These are phyloP conservation scores for Scomberomorus guttatus DNA, from an alignment of 2,797 vertebrate species.

Conservation along the genomic window DNA sequence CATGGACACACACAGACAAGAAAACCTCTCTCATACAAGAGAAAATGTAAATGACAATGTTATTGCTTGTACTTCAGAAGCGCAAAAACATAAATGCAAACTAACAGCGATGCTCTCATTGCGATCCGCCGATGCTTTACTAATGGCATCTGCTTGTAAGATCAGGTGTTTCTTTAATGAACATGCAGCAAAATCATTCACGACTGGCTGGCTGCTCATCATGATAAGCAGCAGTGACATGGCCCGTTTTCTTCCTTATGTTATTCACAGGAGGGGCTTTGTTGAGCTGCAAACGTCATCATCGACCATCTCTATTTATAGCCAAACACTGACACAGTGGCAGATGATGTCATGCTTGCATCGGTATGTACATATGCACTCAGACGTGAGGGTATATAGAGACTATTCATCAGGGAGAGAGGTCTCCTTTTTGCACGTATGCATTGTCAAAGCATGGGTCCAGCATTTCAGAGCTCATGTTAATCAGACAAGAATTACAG, in stretches of 20 bases:
- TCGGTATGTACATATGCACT: conserved; percentile 7
- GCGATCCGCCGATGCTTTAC: conserved; percentile 26
- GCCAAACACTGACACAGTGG: conserved; percentile 50
- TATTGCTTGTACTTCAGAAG: not conserved
- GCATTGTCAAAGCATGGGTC: conserved; percentile 40
- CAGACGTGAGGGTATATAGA: not conserved
- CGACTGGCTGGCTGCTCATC: conserved; percentile 65
- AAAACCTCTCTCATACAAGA: not conserved
- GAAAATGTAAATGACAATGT: not conserved
- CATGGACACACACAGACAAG: not conserved
- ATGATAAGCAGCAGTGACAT: conserved; percentile 71
- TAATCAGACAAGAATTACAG: conserved; percentile 53
- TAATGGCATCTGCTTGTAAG: conserved; percentile 64
- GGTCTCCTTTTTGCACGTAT: conserved; percentile 14
- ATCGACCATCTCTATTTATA: conserved; percentile 74
- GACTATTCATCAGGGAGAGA: conserved; percentile 35
- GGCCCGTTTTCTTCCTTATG: conserved; percentile 70
- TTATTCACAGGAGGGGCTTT: conserved; percentile 54
- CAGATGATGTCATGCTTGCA: conserved; percentile 68
- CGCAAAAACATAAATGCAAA: conserved; percentile 14
- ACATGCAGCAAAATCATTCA: conserved; percentile 53
- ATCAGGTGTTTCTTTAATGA: conserved; percentile 77
- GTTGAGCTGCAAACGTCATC: conserved; percentile 56
- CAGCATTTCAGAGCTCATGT: conserved; percentile 41
- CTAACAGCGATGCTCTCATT: conserved; percentile 2